phyloP scores from a whole-genome alignment of 1,140 invertebrate species.

The Tyrophagus putrescentiae region DNA sequence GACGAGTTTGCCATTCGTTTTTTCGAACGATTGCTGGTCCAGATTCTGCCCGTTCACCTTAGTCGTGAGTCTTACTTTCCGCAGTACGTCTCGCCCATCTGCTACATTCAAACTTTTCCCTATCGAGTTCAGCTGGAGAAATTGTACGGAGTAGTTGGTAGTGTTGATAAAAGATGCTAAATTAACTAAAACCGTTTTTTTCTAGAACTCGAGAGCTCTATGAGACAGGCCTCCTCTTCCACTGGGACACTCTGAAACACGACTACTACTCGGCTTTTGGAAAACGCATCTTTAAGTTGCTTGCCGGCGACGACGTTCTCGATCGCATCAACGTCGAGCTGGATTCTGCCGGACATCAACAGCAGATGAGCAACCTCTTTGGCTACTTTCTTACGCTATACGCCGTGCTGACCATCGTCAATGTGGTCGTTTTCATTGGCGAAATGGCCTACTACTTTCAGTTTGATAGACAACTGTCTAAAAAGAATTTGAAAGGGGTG shows the following conservation, averaged over 20 bases:
- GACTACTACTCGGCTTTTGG: neutral
- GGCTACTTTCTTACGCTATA: neutral
- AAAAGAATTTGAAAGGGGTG: no score
- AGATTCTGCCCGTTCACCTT: neutral
- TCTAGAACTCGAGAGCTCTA: neutral
- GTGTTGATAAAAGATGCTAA: no score
- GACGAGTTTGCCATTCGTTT: neutral
- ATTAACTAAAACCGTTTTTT: neutral
- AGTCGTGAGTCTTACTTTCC: slow-evolving; percentile 5
- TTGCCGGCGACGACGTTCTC: neutral
- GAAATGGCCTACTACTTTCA: neutral
- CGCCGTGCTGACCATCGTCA: neutral
- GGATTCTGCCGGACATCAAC: neutral
- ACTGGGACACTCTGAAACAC: neutral
- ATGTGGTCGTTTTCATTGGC: neutral
- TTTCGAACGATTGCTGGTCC: neutral
- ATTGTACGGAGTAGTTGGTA: neutral
- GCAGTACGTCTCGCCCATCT: neutral
- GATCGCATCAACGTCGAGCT: neutral
- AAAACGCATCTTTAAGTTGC: neutral
- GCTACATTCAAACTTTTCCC: neutral
- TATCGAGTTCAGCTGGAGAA: neutral
- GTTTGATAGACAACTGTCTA: no score
- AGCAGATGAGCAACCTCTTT: neutral
- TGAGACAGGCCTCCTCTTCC: neutral